These are phyloP conservation scores for Steinernema carpocapsae DNA, from an alignment of 2,888 invertebrate genomes.

Conservation along the genomic window DNA sequence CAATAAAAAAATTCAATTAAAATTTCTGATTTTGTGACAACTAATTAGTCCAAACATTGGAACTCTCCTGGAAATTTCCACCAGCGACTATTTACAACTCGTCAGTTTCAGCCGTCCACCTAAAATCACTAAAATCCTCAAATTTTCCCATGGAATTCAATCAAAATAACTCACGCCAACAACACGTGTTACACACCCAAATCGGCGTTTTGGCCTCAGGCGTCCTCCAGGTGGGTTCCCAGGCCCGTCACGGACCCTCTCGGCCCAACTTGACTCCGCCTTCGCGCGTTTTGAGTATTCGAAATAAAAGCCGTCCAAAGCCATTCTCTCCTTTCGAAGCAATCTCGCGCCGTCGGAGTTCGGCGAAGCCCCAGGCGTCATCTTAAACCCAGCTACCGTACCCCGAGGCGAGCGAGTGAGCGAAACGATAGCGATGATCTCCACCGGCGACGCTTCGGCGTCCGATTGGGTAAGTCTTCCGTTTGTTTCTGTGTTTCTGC, in stretches of 20 bases:
- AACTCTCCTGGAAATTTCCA: no score
- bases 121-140: neutral
- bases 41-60: no score
- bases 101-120: neutral
- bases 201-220: neutral
- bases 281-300: neutral
- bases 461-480: slow-evolving; percentile 24
- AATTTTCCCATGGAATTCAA: neutral
- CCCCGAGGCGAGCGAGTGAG: slow-evolving; percentile 14
- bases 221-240: neutral
- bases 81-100: neutral
- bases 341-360: neutral
- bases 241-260: neutral
- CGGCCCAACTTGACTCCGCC: neutral
- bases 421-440: no score
- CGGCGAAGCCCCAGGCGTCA: slow-evolving; percentile 22
- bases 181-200: neutral
- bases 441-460: neutral
- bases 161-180: neutral
- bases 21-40: no score
- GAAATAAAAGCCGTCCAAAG: slow-evolving; percentile 27
- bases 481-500: neutral
- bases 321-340: neutral
- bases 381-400: neutral
- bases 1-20: no score